Conservation (phyloP, 2,888 invertebrate genomes). For the Parnassius apollo region DNA sequence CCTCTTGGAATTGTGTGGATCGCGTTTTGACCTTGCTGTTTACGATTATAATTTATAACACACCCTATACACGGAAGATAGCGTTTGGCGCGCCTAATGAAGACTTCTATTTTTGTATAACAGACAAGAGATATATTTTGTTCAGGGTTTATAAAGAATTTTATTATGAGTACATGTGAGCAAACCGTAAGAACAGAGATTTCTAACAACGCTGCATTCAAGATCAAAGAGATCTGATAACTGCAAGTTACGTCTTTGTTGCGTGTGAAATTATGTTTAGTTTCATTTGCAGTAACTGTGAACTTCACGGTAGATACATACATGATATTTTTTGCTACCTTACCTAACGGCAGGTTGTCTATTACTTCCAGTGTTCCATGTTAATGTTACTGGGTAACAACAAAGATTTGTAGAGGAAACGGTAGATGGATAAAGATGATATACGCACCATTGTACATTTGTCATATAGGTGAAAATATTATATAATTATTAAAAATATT, state of each 20-base stretch:
- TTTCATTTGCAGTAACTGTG: background rate
- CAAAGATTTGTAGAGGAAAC: no score
- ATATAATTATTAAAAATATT: no score
- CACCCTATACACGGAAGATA: slow-evolving; percentile 21
- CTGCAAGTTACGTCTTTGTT: background rate
- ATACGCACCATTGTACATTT: no score
- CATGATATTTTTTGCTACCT: no score
- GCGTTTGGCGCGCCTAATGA: slow-evolving; percentile 21
- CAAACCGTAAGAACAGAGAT: background rate
- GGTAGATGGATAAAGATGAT: no score
- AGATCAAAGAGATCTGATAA: slow-evolving; percentile 5
- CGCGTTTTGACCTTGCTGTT: slow-evolving; percentile 20
- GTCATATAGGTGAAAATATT: no score
- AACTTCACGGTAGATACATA: no score
- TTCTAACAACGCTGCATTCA: slow-evolving; percentile 1
- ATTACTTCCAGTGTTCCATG: no score
- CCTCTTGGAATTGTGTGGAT: slow-evolving; percentile 14
- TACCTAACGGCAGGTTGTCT: no score
- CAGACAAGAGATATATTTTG: background rate
- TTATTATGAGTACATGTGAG: background rate
- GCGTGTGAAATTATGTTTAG: slow-evolving; percentile 7
- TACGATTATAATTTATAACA: slow-evolving; percentile 21
- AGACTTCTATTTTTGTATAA: slow-evolving; percentile 13
- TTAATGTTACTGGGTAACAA: no score
- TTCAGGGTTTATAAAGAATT: background rate